Evolutionary conservation across 2,888 invertebrate genomes (phyloP).

Genomic region (Melinaea marsaeus): DNA sequence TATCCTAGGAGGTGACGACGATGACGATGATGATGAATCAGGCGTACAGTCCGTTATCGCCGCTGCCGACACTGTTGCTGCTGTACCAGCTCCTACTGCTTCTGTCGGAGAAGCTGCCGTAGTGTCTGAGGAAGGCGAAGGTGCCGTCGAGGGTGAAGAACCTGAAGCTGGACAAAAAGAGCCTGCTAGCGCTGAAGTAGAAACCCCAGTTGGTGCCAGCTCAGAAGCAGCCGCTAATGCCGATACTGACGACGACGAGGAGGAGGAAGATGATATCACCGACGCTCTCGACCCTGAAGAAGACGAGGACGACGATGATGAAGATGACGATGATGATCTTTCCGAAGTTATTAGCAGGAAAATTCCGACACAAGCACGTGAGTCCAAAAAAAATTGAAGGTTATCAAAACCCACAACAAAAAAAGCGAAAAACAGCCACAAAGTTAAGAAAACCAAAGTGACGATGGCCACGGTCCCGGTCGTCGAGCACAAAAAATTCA

Average conservation of each 20-base stretch:
- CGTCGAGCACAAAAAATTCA: slow-evolving; percentile 76
- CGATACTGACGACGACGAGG: slow-evolving; percentile 76
- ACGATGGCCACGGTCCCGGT: slow-evolving; percentile 67
- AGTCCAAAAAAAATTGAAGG: slow-evolving; percentile 84
- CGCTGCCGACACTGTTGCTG: slow-evolving; percentile 60
- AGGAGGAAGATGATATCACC: slow-evolving; percentile 77
- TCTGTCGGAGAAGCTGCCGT: slow-evolving; percentile 53
- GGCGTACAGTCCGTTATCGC: slow-evolving; percentile 71
- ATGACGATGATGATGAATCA: slow-evolving; percentile 79
- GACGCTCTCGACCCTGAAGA: slow-evolving; percentile 79
- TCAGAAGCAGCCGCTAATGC: slow-evolving; percentile 56
- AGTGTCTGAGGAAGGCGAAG: slow-evolving; percentile 50
- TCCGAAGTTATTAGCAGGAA: slow-evolving; percentile 80
- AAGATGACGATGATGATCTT: slow-evolving; percentile 81
- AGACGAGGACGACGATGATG: slow-evolving; percentile 81
- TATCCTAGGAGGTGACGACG: slow-evolving; percentile 61
- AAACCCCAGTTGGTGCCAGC: slow-evolving; percentile 47
- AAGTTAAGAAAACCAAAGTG: slow-evolving; percentile 77
- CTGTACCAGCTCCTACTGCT: slow-evolving; percentile 51
- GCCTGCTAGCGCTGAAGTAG: slow-evolving; percentile 61
- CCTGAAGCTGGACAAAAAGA: slow-evolving; percentile 64
- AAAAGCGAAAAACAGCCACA: slow-evolving; percentile 71
- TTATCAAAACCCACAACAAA: slow-evolving; percentile 64
- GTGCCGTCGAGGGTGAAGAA: slow-evolving; percentile 63
- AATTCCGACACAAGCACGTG: slow-evolving; percentile 83